phyloP scores from a whole-genome alignment of 2,797 vertebrate genomes.

The Xerus rutilus region DNA sequence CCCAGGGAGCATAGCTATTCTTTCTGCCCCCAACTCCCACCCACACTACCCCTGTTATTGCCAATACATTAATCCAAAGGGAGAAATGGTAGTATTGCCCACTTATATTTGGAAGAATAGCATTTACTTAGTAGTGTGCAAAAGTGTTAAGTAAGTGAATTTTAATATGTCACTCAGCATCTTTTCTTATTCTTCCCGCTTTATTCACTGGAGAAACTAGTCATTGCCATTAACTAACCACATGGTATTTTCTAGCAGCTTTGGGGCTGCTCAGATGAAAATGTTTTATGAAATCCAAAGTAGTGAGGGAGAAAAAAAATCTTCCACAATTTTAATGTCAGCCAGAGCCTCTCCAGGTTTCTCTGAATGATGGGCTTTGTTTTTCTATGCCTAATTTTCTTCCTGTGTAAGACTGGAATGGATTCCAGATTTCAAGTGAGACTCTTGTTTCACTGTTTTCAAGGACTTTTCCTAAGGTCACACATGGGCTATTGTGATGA shows the following conservation, averaged over 20 bases:
- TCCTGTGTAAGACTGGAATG: conserved; percentile 81
- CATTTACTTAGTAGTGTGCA: conserved; percentile 21
- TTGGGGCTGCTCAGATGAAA: conserved; percentile 62
- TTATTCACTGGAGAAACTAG: neutral
- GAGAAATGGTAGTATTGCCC: neutral
- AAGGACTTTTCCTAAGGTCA: conserved; percentile 78
- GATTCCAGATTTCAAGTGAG: conserved; percentile 83
- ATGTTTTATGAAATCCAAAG: conserved; percentile 70
- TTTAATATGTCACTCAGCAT: conserved; percentile 11
- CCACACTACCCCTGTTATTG: neutral
- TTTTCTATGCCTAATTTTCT: conserved; percentile 83
- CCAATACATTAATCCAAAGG: conserved; percentile 1
- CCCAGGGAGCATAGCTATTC: neutral
- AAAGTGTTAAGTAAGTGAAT: conserved; percentile 8
- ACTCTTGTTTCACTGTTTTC: conserved; percentile 83
- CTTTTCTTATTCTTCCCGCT: neutral
- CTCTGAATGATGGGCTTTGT: conserved; percentile 78
- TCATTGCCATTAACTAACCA: neutral
- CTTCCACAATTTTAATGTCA: conserved; percentile 70
- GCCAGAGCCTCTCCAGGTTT: conserved; percentile 77
- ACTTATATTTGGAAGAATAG: neutral
- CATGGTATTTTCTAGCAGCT: conserved; percentile 58
- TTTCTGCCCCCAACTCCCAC: neutral
- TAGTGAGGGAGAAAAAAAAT: conserved; percentile 6
- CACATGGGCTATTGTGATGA: conserved; percentile 76